These are phyloP conservation scores for Magallana angulata DNA, from an alignment of 1,140 invertebrate species.

Conservation along the genomic window DNA sequence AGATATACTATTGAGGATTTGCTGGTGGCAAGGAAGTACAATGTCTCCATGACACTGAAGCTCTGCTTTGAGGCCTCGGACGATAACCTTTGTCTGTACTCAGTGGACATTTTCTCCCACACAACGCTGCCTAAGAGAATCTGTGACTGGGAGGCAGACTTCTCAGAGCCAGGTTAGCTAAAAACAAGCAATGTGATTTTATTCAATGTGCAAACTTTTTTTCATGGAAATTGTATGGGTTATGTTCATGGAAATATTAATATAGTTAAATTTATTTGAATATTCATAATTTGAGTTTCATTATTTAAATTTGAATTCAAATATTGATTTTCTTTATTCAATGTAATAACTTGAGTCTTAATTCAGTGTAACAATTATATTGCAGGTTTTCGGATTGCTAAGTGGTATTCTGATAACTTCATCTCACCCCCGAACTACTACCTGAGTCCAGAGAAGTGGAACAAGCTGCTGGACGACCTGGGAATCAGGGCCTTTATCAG, in stretches of 20 bases:
- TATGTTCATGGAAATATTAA: too few relatives aligned
- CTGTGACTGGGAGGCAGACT: slow-evolving; percentile 51
- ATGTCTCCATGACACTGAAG: slow-evolving; percentile 47
- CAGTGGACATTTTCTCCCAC: slow-evolving; percentile 39
- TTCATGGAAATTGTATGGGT: too few relatives aligned
- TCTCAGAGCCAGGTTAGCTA: slow-evolving; percentile 48
- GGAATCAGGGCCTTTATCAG: slow-evolving; percentile 24
- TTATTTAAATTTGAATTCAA: not conserved
- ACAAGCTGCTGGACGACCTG: slow-evolving; percentile 20
- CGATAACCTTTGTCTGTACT: slow-evolving; percentile 43
- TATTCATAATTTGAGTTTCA: too few relatives aligned
- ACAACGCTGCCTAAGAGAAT: slow-evolving; percentile 40
- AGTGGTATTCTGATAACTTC: slow-evolving; percentile 15
- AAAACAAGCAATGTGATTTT: too few relatives aligned
- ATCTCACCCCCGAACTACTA: not conserved
- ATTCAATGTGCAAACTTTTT: too few relatives aligned
- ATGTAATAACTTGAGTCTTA: too few relatives aligned
- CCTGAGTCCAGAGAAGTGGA: slow-evolving; percentile 22
- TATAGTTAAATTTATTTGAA: too few relatives aligned
- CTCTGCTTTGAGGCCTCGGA: slow-evolving; percentile 52
- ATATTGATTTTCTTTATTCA: not conserved
- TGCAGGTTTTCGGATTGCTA: not conserved
- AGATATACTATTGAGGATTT: slow-evolving; percentile 59
- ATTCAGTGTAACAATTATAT: not conserved
- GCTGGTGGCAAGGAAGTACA: slow-evolving; percentile 48